Percentiles rank a stretch among this genome's conserved stretches.
Conservation (phyloP, 2,888 invertebrate genomes). For the Acanthosepion esculentum region DNA sequence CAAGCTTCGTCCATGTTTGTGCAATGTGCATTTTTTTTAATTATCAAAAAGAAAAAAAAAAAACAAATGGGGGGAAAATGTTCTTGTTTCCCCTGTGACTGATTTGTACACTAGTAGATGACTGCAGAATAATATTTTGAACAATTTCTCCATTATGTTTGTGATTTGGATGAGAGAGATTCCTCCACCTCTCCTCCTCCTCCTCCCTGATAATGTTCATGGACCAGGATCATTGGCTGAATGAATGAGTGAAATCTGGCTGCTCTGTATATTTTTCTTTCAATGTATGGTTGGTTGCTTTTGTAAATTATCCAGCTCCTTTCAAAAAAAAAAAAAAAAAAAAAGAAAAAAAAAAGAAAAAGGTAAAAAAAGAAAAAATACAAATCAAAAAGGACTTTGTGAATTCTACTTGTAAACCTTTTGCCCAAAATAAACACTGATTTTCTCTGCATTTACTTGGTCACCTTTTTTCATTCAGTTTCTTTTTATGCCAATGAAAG, state of each 20-base stretch:
- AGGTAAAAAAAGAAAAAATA: neutral
- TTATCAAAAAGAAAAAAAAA: slow-evolving; percentile 33
- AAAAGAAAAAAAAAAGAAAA: neutral
- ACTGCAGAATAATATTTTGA: slow-evolving; percentile 33
- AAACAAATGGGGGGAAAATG: neutral
- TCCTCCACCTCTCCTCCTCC: slow-evolving; percentile 8
- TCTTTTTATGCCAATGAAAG: neutral
- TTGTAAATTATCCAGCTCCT: slow-evolving; percentile 33
- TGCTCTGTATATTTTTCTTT: slow-evolving; percentile 33
- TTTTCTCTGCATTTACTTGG: neutral
- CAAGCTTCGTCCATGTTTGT: slow-evolving; percentile 33
- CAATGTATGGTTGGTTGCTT: slow-evolving; percentile 33
- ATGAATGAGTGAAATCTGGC: slow-evolving; percentile 33
- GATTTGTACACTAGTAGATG: slow-evolving; percentile 33
- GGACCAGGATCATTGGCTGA: slow-evolving; percentile 22
- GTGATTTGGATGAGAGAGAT: slow-evolving; percentile 22
- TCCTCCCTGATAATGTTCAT: slow-evolving; percentile 18
- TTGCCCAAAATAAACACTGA: slow-evolving; percentile 33
- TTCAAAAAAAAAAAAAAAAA: neutral
- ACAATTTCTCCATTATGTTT: slow-evolving; percentile 33
- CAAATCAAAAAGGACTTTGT: slow-evolving; percentile 33
- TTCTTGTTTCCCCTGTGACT: slow-evolving; percentile 22
- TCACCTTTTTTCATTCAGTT: neutral
- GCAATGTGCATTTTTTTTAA: slow-evolving; percentile 11
- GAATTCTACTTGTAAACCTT: slow-evolving; percentile 33